Conservation (phyloP, 2,888 invertebrate species). For the Rhagonycha fulva region DNA sequence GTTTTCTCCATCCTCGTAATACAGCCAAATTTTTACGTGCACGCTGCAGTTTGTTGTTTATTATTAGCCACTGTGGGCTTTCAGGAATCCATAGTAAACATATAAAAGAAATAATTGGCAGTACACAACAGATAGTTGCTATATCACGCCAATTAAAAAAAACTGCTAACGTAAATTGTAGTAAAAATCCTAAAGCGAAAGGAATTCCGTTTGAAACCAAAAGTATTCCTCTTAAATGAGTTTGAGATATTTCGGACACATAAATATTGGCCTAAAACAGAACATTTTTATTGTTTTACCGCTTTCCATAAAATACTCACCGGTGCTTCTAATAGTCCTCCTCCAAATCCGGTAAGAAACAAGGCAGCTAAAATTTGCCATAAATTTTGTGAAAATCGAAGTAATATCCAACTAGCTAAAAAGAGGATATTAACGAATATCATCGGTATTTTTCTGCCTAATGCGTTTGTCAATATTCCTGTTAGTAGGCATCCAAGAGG, state of each 20-base stretch:
- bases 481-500: background rate
- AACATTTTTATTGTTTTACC: background rate
- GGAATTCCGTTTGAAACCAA: slow-evolving; percentile 76
- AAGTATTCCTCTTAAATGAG: slow-evolving; percentile 74
- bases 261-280: slow-evolving; percentile 72
- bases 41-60: slow-evolving; percentile 66
- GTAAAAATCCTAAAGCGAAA: slow-evolving; percentile 75
- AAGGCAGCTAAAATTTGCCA: background rate
- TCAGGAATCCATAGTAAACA: slow-evolving; percentile 76
- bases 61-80: slow-evolving; percentile 79
- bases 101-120: slow-evolving; percentile 67
- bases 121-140: slow-evolving; percentile 67
- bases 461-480: background rate
- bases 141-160: slow-evolving; percentile 73
- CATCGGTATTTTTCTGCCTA: background rate
- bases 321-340: background rate
- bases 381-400: background rate
- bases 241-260: slow-evolving; percentile 82
- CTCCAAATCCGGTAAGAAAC: background rate
- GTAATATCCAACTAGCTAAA: background rate
- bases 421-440: background rate
- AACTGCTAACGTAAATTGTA: slow-evolving; percentile 76
- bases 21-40: slow-evolving; percentile 74
- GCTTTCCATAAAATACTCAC: background rate
- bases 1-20: slow-evolving; percentile 76